phyloP scores from a whole-genome alignment of 92 coral and sea anemone genomes.

The Meandrina meandrites region DNA sequence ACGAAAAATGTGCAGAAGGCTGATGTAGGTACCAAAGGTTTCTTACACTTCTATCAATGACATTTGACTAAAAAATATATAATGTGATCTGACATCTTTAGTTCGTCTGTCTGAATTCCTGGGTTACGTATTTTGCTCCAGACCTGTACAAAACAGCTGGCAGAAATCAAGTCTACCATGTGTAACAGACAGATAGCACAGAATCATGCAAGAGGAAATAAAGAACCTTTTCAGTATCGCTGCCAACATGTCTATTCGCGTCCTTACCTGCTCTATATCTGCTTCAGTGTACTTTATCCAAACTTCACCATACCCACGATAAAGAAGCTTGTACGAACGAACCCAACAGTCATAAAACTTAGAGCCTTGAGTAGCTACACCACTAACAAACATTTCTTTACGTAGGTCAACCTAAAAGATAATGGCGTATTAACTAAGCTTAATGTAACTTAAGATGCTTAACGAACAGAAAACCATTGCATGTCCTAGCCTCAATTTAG shows the following conservation, averaged over 20 bases:
- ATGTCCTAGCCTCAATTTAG: no score
- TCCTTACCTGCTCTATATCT: neutral
- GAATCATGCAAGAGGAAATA: no score
- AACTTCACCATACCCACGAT: neutral
- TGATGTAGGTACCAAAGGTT: no score
- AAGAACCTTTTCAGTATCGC: no score
- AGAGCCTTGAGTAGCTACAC: conserved; percentile 79
- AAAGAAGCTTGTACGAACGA: neutral
- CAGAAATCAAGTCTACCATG: neutral
- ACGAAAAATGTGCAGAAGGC: no score
- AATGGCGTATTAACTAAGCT: neutral
- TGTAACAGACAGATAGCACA: neutral
- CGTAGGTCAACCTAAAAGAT: conserved; percentile 48
- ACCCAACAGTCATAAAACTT: conserved; percentile 60
- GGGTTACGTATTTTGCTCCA: neutral
- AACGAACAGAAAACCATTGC: no score
- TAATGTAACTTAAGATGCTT: neutral
- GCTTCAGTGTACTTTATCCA: neutral
- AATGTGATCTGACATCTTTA: no score
- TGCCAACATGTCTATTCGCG: no score
- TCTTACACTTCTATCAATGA: no score
- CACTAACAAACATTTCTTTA: conserved; percentile 39
- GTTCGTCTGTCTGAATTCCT: no score
- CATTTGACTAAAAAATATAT: no score
- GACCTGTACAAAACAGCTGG: neutral